Percentiles rank a stretch among this genome's conserved stretches.
Conservation (phyloP, 2,113 vertebrate species). For the Cyanoderma ruficeps region DNA sequence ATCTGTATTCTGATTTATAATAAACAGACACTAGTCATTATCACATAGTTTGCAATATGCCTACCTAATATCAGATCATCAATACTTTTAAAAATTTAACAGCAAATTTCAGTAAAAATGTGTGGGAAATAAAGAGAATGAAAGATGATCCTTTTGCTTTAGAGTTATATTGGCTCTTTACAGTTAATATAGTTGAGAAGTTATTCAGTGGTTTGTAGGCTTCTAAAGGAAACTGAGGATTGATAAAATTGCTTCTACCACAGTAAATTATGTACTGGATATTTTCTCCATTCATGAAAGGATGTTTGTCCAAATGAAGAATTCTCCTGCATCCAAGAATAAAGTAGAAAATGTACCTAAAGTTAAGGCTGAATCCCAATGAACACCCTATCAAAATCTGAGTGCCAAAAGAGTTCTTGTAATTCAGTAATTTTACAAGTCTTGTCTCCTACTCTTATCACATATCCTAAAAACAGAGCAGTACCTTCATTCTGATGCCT, state of each 20-base stretch:
- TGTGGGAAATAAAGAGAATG: neutral
- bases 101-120: neutral
- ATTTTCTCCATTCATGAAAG: neutral
- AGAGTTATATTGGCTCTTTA: neutral
- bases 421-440: neutral
- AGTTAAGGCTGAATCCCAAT: neutral
- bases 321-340: neutral
- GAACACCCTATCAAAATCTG: neutral
- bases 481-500: neutral
- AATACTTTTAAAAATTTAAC: neutral
- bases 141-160: neutral
- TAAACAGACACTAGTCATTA: neutral
- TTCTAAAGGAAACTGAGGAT: neutral
- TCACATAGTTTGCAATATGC: neutral
- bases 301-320: neutral
- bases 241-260: neutral
- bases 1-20: neutral
- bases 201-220: neutral
- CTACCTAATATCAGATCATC: neutral
- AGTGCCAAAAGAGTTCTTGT: neutral
- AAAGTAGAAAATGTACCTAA: neutral
- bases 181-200: neutral
- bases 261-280: neutral
- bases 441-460: neutral
- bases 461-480: neutral